These are phyloP conservation scores for Syngnathus typhle DNA, from an alignment of 2,113 vertebrate genomes.

Conservation along the genomic window DNA sequence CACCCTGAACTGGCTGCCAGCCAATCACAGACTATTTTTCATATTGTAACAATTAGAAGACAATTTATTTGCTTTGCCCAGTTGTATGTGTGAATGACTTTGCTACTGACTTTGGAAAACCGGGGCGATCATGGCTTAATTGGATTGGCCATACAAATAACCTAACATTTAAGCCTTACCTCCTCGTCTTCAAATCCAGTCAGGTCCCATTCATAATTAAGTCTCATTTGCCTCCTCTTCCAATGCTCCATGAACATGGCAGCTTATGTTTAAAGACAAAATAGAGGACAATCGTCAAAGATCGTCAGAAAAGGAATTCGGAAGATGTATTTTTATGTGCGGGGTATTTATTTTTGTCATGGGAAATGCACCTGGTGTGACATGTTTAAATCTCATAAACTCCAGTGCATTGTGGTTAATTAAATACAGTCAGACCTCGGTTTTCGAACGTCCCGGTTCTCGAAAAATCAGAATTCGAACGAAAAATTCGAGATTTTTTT, in stretches of 20 bases:
- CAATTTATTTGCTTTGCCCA: too few species aligned
- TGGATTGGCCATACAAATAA: neutral
- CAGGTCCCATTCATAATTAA: conserved; percentile 97
- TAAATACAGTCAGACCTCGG: neutral
- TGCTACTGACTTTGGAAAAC: neutral
- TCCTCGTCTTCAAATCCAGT: conserved; percentile 97
- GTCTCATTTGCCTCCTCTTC: conserved; percentile 96
- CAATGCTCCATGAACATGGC: conserved; percentile 99
- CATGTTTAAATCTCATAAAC: neutral
- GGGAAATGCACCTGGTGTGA: neutral
- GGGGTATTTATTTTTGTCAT: neutral
- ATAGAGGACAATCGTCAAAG: neutral
- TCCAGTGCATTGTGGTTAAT: neutral
- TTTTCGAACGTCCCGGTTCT: too few species aligned
- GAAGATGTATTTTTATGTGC: neutral
- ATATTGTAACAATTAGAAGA: too few species aligned
- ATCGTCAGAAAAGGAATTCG: neutral
- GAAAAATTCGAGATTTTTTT: too few species aligned
- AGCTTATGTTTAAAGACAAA: conserved; percentile 66
- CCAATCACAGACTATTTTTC: too few species aligned
- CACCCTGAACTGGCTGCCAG: too few species aligned
- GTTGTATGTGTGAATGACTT: too few species aligned
- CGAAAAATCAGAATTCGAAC: too few species aligned
- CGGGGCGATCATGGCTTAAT: neutral
- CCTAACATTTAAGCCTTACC: conserved; percentile 65